Evolutionary conservation across 2,113 vertebrate species (phyloP).

Genomic region (Microcebus griseorufus): DNA sequence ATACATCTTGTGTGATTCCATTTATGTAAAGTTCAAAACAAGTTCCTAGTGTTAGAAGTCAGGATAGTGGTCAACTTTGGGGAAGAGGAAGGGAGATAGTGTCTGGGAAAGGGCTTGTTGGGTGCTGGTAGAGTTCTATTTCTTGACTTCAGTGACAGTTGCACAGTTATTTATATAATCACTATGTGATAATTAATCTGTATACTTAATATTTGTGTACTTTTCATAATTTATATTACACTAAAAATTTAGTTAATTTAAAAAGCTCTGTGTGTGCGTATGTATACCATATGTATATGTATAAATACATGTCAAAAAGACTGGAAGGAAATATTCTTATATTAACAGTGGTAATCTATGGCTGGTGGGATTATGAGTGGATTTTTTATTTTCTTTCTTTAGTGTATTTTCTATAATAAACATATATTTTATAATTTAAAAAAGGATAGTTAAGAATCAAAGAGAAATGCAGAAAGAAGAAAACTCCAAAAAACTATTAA

Average conservation of each 20-base stretch:
- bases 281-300: neutral
- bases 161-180: neutral
- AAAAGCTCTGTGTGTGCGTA: neutral
- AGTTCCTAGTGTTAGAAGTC: neutral
- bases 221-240: slow-evolving; percentile 21
- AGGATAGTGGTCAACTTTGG: neutral
- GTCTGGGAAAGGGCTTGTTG: neutral
- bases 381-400: slow-evolving; percentile 16
- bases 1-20: neutral
- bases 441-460: neutral
- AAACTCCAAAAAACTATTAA: neutral
- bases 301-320: neutral
- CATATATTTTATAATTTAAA: slow-evolving; percentile 30
- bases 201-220: neutral
- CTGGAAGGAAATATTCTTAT: neutral
- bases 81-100: neutral
- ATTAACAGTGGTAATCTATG: slow-evolving; percentile 24
- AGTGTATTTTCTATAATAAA: neutral
- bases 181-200: slow-evolving; percentile 20
- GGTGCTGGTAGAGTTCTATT: neutral
- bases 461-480: neutral
- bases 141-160: neutral
- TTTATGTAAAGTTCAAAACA: neutral
- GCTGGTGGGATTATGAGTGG: neutral
- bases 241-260: neutral